phyloP scores from a whole-genome alignment of 1,140 invertebrate genomes.

The Sarcophaga bullata region DNA sequence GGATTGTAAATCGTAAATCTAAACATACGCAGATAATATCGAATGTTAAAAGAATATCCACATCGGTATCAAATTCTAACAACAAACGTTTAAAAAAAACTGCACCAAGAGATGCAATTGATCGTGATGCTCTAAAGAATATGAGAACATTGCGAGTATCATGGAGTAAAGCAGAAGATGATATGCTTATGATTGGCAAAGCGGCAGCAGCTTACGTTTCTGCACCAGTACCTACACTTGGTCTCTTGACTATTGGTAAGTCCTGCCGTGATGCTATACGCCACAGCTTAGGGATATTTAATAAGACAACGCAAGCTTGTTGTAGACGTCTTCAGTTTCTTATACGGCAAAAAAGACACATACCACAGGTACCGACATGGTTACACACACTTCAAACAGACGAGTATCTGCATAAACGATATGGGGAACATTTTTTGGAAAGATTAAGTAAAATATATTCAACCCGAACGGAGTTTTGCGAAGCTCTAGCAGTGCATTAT shows the following conservation, averaged over 20 bases:
- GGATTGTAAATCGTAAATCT: background rate
- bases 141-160: conserved; percentile 74
- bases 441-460: conserved; percentile 54
- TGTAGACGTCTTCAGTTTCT: conserved; percentile 67
- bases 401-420: conserved; percentile 47
- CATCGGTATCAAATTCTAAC: background rate
- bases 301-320: conserved; percentile 79
- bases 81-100: conserved; percentile 45
- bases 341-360: conserved; percentile 52
- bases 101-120: conserved; percentile 72
- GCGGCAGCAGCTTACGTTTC: conserved; percentile 74
- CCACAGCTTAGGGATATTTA: conserved; percentile 68
- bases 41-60: conserved; percentile 11
- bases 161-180: conserved; percentile 74
- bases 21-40: background rate
- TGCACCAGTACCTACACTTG: conserved; percentile 67
- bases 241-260: conserved; percentile 55
- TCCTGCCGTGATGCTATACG: conserved; percentile 73
- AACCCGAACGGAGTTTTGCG: conserved; percentile 47
- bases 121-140: conserved; percentile 73
- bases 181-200: conserved; percentile 74
- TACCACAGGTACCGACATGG: conserved; percentile 57
- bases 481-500: conserved; percentile 55
- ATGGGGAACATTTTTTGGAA: conserved; percentile 54
- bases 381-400: conserved; percentile 59